A percentile compares a stretch with the other conserved stretches of the same genome.
Evolutionary conservation across 92 coral and sea anemone genomes (phyloP).

Genomic region (Zoanthus sansibaricus): DNA sequence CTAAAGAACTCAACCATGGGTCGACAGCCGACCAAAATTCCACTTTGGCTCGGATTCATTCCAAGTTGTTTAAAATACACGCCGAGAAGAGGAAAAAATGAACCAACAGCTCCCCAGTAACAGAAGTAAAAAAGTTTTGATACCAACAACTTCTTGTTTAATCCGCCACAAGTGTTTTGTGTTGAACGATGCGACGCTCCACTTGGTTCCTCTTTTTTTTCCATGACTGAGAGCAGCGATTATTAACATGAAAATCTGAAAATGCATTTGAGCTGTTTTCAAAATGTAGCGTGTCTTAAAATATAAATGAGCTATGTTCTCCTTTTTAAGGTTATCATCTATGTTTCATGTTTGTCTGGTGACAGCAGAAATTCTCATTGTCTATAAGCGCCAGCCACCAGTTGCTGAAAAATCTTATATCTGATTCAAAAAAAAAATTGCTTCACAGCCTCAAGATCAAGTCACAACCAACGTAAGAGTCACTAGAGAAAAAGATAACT

Average conservation of each 20-base stretch:
- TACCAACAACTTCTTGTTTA: conserved; percentile 85
- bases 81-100: conserved; percentile 97
- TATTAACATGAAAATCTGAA: neutral
- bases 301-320: conserved; percentile 13
- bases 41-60: conserved; percentile 96
- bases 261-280: conserved; percentile 38
- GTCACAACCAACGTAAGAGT: too few species aligned
- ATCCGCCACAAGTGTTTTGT: conserved; percentile 40
- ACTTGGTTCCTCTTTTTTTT: neutral
- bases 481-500: too few species aligned
- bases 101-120: conserved; percentile 99
- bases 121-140: conserved; percentile 97
- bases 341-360: conserved; percentile 43
- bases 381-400: conserved; percentile 21
- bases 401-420: neutral
- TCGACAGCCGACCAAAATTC: conserved; percentile 94
- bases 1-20: conserved; percentile 99
- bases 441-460: neutral
- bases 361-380: conserved; percentile 27
- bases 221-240: conserved; percentile 9
- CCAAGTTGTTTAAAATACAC: conserved; percentile 99
- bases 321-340: conserved; percentile 2
- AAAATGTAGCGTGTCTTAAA: conserved; percentile 36
- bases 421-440: neutral
- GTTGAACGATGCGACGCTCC: conserved; percentile 2